phyloP scores from a whole-genome alignment of 2,797 vertebrate genomes.

The Hemibagrus guttatus region DNA sequence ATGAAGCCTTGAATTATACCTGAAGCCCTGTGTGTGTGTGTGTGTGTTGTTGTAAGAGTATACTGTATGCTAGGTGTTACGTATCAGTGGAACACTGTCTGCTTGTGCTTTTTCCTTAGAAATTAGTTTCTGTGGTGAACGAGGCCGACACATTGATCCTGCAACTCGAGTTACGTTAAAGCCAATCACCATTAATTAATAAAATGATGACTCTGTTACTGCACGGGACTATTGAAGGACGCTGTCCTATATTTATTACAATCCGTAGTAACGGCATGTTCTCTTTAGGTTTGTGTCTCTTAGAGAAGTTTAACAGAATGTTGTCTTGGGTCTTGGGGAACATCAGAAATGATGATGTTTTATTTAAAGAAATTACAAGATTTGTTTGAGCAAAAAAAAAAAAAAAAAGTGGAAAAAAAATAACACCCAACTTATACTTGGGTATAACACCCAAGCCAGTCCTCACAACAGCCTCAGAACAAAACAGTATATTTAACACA shows the following conservation, averaged over 20 bases:
- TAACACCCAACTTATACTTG: too few relatives aligned
- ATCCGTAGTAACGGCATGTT: background rate
- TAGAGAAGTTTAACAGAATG: background rate
- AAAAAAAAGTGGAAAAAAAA: too few relatives aligned
- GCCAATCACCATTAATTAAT: conserved; percentile 61
- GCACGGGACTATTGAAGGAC: conserved; percentile 4
- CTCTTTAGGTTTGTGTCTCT: background rate
- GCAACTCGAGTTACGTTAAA: conserved; percentile 52
- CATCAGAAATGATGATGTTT: background rate
- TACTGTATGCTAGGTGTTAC: background rate
- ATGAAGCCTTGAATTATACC: background rate
- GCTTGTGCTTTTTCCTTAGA: background rate
- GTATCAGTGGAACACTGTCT: background rate
- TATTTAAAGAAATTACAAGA: background rate
- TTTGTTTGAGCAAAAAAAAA: too few relatives aligned
- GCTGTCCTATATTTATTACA: background rate
- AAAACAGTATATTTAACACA: background rate
- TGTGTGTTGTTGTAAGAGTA: background rate
- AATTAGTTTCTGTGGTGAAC: conserved; percentile 11
- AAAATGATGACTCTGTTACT: conserved; percentile 60
- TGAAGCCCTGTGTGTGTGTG: background rate
- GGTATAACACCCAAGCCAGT: background rate
- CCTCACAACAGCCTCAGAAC: background rate
- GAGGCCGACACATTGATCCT: conserved; percentile 53
- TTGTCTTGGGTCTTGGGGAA: background rate